phyloP scores from a whole-genome alignment of 2,113 vertebrate genomes.

The Loxodonta africana region DNA sequence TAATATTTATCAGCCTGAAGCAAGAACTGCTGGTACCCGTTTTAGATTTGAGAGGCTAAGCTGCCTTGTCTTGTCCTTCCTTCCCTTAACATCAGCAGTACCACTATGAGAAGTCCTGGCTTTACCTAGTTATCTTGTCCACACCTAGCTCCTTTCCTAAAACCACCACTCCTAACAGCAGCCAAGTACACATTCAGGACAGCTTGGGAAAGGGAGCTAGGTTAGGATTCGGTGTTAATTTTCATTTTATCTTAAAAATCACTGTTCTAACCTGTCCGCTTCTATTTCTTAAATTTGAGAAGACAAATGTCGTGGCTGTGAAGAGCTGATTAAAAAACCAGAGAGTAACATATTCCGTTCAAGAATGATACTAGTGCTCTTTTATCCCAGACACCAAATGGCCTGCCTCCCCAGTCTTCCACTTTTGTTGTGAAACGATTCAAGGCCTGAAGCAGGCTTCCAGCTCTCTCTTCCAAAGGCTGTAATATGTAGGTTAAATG shows the following conservation, averaged over 20 bases:
- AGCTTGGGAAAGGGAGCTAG: background rate
- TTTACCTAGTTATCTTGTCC: background rate
- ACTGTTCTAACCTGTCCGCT: background rate
- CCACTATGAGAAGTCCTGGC: background rate
- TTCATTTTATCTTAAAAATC: slow-evolving; percentile 1
- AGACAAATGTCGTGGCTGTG: background rate
- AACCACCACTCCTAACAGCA: slow-evolving; percentile 36
- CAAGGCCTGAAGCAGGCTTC: background rate
- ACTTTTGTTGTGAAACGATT: slow-evolving; percentile 26
- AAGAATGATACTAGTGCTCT: background rate
- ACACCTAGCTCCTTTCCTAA: slow-evolving; percentile 26
- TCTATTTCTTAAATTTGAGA: slow-evolving; percentile 55
- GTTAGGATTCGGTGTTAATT: background rate
- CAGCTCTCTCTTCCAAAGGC: slow-evolving; percentile 12
- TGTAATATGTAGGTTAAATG: background rate
- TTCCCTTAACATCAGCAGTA: background rate
- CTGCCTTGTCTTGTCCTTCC: background rate
- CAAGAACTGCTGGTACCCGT: background rate
- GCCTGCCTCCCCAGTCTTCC: background rate
- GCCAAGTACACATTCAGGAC: background rate
- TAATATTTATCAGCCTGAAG: background rate
- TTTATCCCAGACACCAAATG: slow-evolving; percentile 32
- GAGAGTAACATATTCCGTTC: background rate
- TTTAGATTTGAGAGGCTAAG: slow-evolving; percentile 39
- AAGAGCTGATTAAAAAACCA: slow-evolving; percentile 6